A percentile compares a stretch with the other conserved stretches of the same genome.
These are phyloP conservation scores for Chiridota heheva DNA, from an alignment of 35 echinoderm and acorn worm species.

Conservation along the genomic window DNA sequence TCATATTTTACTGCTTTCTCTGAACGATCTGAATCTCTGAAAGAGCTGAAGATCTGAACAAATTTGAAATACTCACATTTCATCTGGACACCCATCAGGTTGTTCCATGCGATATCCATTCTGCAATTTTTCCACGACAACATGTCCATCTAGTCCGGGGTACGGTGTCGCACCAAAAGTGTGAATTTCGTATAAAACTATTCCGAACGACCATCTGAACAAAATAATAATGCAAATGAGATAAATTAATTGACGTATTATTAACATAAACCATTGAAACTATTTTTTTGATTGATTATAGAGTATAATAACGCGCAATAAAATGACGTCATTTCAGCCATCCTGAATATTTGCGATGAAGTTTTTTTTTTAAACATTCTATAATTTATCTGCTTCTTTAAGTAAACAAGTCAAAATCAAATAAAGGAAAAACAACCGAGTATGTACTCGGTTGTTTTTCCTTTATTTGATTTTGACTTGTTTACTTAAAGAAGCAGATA, in stretches of 20 bases:
- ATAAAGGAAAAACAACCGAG: too few relatives aligned
- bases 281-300: neutral
- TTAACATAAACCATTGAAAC: neutral
- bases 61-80: constrained; percentile 48
- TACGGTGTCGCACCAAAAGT: constrained; percentile 63
- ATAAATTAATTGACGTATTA: neutral
- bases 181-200: constrained; percentile 76
- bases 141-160: constrained; percentile 35
- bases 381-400: neutral
- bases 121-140: constrained; percentile 53
- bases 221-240: neutral
- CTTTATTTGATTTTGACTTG: too few relatives aligned
- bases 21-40: neutral
- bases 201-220: constrained; percentile 73
- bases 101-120: constrained; percentile 62
- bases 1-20: neutral
- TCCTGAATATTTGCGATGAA: neutral
- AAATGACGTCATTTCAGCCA: neutral
- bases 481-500: too few relatives aligned
- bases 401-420: too few relatives aligned
- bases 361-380: neutral
- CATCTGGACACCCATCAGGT: constrained; percentile 63
- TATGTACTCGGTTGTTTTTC: too few relatives aligned
- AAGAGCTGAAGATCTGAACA: neutral
- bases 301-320: neutral